Evolutionary conservation across 30 jellyfish, hydroid and myxozoan genomes (phyloP).

Genomic region (Cassiopea andromeda): DNA sequence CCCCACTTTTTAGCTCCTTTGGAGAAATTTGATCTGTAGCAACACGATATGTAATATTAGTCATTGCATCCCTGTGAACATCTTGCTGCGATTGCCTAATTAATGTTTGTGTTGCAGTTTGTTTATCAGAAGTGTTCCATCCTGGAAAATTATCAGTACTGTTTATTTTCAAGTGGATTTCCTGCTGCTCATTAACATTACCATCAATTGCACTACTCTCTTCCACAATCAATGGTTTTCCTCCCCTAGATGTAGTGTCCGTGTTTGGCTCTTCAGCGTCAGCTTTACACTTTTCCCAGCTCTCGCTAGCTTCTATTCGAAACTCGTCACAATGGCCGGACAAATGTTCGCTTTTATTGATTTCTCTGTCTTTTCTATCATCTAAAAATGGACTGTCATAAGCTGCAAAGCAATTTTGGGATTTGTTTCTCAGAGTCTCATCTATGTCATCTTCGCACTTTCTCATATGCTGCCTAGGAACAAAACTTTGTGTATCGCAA

Average conservation of each 20-base stretch:
- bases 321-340: not conserved
- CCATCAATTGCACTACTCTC: not conserved
- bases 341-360: not conserved
- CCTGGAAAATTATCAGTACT: not conserved
- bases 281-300: not conserved
- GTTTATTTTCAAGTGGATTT: not conserved
- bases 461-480: not conserved
- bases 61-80: not conserved
- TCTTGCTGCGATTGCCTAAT: not conserved
- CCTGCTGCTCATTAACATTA: not conserved
- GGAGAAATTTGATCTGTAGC: not conserved
- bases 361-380: not conserved
- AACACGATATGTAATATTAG: not conserved
- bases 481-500: not conserved
- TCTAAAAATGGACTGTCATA: constrained; percentile 4
- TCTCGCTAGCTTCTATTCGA: not conserved
- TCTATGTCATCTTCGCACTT: not conserved
- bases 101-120: not conserved
- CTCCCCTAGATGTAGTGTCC: not conserved
- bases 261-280: not conserved
- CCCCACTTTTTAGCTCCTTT: not conserved
- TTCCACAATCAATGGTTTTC: not conserved
- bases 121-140: not conserved
- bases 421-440: not conserved
- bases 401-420: constrained; percentile 20